Evolutionary conservation across 2,797 vertebrate species (phyloP).

Genomic region (Mallotus villosus): DNA sequence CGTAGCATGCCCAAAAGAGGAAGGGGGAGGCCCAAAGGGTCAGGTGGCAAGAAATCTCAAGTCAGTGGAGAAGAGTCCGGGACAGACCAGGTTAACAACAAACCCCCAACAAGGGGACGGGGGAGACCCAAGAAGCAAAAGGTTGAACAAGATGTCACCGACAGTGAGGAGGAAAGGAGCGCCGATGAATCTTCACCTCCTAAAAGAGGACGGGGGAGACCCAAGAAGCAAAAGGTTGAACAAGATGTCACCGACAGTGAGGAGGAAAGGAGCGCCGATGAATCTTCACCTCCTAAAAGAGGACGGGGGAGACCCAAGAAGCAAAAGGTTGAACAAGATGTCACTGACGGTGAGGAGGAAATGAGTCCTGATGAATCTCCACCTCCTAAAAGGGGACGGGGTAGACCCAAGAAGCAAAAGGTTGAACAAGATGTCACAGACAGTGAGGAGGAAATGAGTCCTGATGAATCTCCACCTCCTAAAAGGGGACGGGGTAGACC

Average conservation of each 20-base stretch:
- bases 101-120: constrained; percentile 48
- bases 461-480: background rate
- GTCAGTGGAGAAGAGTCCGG: constrained; percentile 24
- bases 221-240: constrained; percentile 33
- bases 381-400: constrained; percentile 48
- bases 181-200: background rate
- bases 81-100: constrained; percentile 50
- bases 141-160: constrained; percentile 23
- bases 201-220: constrained; percentile 53
- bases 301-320: constrained; percentile 50
- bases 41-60: background rate
- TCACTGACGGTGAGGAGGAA: constrained; percentile 29
- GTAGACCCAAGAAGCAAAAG: constrained; percentile 35
- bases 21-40: constrained; percentile 4
- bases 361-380: background rate
- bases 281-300: constrained; percentile 39
- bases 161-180: background rate
- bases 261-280: no score
- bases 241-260: constrained; percentile 24
- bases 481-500: constrained; percentile 55
- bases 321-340: constrained; percentile 34
- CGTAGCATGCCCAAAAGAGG: background rate
- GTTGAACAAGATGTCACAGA: constrained; percentile 20
- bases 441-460: constrained; percentile 23
- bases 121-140: constrained; percentile 47